These are phyloP conservation scores for Galbula dea DNA, from an alignment of 2,113 vertebrate species.

Conservation along the genomic window DNA sequence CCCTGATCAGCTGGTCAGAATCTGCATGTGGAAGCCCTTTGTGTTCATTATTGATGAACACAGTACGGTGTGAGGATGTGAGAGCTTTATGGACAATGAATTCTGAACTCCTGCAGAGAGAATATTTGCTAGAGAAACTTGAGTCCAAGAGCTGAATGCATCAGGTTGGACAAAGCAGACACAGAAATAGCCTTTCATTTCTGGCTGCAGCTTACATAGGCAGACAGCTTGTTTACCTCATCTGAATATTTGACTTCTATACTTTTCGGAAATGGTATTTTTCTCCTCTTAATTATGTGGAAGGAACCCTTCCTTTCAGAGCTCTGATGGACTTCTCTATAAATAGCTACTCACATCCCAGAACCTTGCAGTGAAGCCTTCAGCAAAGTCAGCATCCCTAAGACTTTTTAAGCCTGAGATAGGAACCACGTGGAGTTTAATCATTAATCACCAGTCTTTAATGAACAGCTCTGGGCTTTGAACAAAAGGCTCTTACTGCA, in stretches of 20 bases:
- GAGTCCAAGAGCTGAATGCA: neutral
- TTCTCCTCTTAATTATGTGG: constrained; percentile 21
- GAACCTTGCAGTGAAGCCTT: constrained; percentile 63
- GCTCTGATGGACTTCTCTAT: constrained; percentile 62
- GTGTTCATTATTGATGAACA: neutral
- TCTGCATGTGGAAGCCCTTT: neutral
- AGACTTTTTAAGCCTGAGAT: constrained; percentile 73
- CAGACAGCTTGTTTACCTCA: constrained; percentile 39
- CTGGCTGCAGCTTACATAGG: neutral
- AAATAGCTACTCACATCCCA: constrained; percentile 68
- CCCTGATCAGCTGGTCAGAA: neutral
- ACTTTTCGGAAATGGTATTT: constrained; percentile 5
- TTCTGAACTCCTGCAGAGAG: neutral
- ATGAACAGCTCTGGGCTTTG: constrained; percentile 95
- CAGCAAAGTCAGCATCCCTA: constrained; percentile 81
- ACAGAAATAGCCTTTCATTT: neutral
- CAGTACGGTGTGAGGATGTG: neutral
- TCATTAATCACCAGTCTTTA: constrained; percentile 98
- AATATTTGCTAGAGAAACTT: neutral
- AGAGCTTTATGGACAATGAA: neutral
- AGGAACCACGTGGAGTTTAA: constrained; percentile 70
- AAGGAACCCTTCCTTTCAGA: constrained; percentile 24
- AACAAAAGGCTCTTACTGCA: constrained; percentile 74
- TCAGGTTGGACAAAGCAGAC: neutral
- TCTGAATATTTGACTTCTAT: constrained; percentile 56